These are phyloP conservation scores for Tachina fera DNA, from an alignment of 2,888 invertebrate species.

Conservation along the genomic window DNA sequence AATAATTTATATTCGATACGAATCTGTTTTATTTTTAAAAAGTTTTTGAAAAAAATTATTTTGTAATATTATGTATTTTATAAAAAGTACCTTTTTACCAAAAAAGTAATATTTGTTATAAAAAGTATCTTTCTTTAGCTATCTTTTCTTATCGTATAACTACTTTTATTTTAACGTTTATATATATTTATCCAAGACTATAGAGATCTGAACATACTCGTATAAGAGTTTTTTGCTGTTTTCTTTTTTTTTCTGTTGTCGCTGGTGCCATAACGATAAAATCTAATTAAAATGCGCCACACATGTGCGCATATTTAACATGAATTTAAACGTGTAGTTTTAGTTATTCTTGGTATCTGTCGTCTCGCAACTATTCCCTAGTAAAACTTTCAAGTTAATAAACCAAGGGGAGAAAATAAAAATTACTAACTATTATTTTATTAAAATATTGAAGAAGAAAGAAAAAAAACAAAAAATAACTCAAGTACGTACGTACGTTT, in stretches of 20 bases:
- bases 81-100: too few species aligned
- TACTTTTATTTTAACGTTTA: too few species aligned
- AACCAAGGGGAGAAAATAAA: slow-evolving; percentile 24
- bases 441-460: slow-evolving; percentile 17
- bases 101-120: too few species aligned
- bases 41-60: too few species aligned
- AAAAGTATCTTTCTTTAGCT: too few species aligned
- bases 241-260: slow-evolving; percentile 1
- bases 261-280: slow-evolving; percentile 69
- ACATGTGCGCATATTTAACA: slow-evolving; percentile 72
- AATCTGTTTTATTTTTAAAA: too few species aligned
- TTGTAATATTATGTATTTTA: too few species aligned
- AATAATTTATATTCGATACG: too few species aligned
- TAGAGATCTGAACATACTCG: neutral
- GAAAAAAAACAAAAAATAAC: neutral
- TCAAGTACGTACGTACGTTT: neutral
- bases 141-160: too few species aligned
- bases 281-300: slow-evolving; percentile 73
- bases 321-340: slow-evolving; percentile 62
- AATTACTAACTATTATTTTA: slow-evolving; percentile 45
- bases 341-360: neutral
- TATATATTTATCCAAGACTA: neutral
- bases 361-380: neutral
- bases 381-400: slow-evolving; percentile 12
- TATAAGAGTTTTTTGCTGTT: neutral